Base-by-base conservation (phyloP, 2,113 vertebrate genomes). In the Otocyon megalotis region DNA sequence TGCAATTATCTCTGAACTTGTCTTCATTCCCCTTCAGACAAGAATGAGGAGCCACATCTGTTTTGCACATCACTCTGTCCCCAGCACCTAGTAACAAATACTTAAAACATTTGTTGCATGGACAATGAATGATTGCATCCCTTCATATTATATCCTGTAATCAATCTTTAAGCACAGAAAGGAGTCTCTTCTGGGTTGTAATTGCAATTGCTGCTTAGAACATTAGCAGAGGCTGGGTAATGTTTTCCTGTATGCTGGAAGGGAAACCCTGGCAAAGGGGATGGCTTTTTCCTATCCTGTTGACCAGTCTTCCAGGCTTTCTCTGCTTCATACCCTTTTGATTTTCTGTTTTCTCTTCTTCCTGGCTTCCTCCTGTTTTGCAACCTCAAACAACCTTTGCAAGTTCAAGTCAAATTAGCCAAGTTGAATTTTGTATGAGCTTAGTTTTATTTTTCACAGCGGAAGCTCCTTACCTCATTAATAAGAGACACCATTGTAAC, bases 401-500 rank as follows among this genome's bases (percentile, higher is more conserved):
- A 30, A 77, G 50, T 77, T 89, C 58, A 77, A 88, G 82, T 96
- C 80, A 84, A 94, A 95, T 90, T 71, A 97, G 80, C 53, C 69
- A 90, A 69, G 43, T 60, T 97, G 67, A 92, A 96, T 98, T 97
- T 93, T 95, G 53, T 79, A 88, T 92, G 69, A 93, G 60, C 48
- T 71, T 96, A 50, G 65, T 89, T 97, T 96, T 81, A 69, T 62
- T 96, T 97, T 96, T 88, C 90, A 88, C 58, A 11, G 53, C 63
- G 65, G 87, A 92, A 96, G 65, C 76, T 87, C 83, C 83, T 92
- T 67, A 93, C 93, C 89, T 91, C 83, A 82, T 98, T 93, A 97
- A 88, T 97, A 96, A 97, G 94, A 97, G 87, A 96, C 37, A 79
- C 60, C 67, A 87, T 50, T 96, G 71, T 90, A 96, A 96, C 80